Conservation (phyloP, 2,888 invertebrate genomes). For the Branchipolynoe longqiensis region DNA sequence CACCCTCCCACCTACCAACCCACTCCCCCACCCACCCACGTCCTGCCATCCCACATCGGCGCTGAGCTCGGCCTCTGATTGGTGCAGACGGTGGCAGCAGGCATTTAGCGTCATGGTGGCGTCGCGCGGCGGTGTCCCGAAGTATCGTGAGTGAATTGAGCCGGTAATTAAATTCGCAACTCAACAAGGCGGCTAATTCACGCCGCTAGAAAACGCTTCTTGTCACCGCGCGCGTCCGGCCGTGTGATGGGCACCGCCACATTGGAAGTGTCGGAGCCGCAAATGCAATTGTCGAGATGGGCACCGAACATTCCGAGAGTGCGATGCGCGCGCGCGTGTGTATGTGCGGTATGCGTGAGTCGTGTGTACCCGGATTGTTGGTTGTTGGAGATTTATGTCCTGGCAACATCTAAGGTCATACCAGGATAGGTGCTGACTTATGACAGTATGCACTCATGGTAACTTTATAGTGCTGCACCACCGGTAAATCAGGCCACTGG, state of each 20-base stretch:
- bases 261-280: constrained; percentile 28
- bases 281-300: constrained; percentile 17
- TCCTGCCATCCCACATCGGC: not conserved
- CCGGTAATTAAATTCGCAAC: constrained; percentile 49
- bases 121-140: not conserved
- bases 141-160: constrained; percentile 36
- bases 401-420: too few species aligned
- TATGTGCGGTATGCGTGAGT: too few species aligned
- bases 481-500: too few species aligned
- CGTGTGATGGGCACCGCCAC: not conserved
- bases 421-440: too few species aligned
- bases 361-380: too few species aligned
- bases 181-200: constrained; percentile 51
- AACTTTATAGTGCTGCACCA: too few species aligned
- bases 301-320: too few species aligned
- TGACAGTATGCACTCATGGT: too few species aligned
- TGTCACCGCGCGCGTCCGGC: not conserved
- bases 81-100: not conserved
- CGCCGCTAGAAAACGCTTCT: not conserved
- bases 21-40: not conserved
- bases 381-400: too few species aligned
- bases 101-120: constrained; percentile 4
- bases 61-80: not conserved
- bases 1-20: too few species aligned
- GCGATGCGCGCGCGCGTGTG: too few species aligned